phyloP scores from a whole-genome alignment of 35 echinoderm and acorn worm genomes.

The Ophiothrix spiculata region DNA sequence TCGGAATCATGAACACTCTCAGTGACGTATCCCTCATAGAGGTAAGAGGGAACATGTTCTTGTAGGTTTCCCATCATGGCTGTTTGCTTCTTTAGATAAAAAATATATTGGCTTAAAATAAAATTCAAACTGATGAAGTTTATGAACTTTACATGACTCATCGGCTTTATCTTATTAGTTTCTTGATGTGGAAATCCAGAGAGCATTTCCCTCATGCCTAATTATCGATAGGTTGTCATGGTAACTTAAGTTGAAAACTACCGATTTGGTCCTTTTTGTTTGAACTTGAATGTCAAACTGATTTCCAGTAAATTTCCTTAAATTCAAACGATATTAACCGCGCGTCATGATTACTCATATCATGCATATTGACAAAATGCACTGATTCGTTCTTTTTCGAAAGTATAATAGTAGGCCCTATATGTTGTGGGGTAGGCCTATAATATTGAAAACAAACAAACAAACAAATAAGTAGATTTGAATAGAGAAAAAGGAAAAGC shows the following conservation, averaged over 20 bases:
- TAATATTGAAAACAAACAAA: too few relatives aligned
- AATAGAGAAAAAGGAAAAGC: too few relatives aligned
- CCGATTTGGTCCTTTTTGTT: not conserved
- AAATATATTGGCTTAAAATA: not conserved
- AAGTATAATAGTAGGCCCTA: too few relatives aligned
- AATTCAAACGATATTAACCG: not conserved
- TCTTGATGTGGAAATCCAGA: not conserved
- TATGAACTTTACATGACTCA: constrained; percentile 7
- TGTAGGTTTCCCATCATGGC: too few relatives aligned
- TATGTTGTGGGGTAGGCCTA: too few relatives aligned
- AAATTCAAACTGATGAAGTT: not conserved
- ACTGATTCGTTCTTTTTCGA: not conserved
- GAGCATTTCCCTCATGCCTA: not conserved
- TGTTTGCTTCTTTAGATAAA: not conserved
- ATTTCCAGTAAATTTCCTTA: not conserved
- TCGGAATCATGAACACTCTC: too few relatives aligned
- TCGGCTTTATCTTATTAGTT: not conserved
- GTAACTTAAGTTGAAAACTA: not conserved
- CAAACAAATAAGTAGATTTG: too few relatives aligned
- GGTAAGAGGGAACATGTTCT: too few relatives aligned
- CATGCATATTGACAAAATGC: not conserved
- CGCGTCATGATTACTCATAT: not conserved
- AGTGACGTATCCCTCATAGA: too few relatives aligned
- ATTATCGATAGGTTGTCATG: not conserved
- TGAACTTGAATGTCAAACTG: not conserved